These are phyloP conservation scores for Opisthograptis luteolata DNA, from an alignment of 2,888 invertebrate species.

Conservation along the genomic window DNA sequence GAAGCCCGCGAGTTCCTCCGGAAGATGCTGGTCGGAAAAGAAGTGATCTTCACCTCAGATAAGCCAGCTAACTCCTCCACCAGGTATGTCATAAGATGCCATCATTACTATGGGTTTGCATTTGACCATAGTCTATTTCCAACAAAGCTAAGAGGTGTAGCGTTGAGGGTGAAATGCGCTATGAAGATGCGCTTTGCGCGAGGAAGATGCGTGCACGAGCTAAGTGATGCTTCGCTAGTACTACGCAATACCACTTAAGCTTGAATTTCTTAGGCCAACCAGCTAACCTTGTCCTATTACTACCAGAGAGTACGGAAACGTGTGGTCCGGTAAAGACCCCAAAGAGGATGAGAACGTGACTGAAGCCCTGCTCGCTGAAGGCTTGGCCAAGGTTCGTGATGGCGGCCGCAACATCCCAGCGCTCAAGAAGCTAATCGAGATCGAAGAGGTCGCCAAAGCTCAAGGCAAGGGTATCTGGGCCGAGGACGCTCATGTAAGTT, in stretches of 20 bases:
- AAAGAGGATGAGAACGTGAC: constrained; percentile 93
- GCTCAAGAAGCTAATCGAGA: constrained; percentile 88
- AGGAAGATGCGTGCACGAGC: no score
- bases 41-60: constrained; percentile 93
- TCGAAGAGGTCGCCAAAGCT: constrained; percentile 95
- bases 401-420: constrained; percentile 86
- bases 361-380: constrained; percentile 94
- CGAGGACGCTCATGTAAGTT: constrained; percentile 63
- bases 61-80: constrained; percentile 92
- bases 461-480: constrained; percentile 95
- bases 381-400: constrained; percentile 91
- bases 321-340: constrained; percentile 93
- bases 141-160: no score
- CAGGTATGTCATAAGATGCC: no score
- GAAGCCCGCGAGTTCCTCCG: constrained; percentile 98
- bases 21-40: constrained; percentile 95
- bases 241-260: no score
- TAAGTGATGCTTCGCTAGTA: no score
- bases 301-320: constrained; percentile 90
- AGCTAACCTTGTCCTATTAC: neutral
- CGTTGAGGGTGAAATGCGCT: no score
- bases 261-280: no score
- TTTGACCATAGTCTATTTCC: no score
- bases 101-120: no score
- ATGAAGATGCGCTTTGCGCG: no score